Base-by-base conservation (phyloP, 2,113 vertebrate species). In the Seriola rivoliana region DNA sequence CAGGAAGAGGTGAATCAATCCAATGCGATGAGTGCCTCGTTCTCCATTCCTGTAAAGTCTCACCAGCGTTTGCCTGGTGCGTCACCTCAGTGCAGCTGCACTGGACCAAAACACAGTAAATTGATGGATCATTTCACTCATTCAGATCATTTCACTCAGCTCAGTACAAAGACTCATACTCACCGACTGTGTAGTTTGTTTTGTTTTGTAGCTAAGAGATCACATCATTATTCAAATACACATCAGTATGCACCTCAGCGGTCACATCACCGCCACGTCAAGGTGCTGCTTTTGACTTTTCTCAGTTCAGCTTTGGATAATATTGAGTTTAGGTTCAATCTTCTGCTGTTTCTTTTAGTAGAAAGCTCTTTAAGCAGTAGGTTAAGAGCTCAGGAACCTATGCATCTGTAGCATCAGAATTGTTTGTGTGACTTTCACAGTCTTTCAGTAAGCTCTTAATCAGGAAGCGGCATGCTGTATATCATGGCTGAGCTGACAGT, bases 401-500 rank as follows among this genome's bases (percentile, higher is more conserved):
- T 5, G 14, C 32, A 29, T 42, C 72, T 81, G 38, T 32, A 81
- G 4, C 42, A 64, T n/a, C 40, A 14, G 14, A 38, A 42, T 19
- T 17, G 8, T 59, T 38, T 52, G 17, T 34, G 34, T 81, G 40
- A 36, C 60, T 59, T 70, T 25, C 50, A 68, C 46, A 34, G 76
- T 63, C 38, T n/a, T 46, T 23, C 9, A 19, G 32, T 34, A 21
- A 69, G 34, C 21, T 66, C 62, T 60, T 21, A 29, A 65, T 17
- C 58, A 59, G 52, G 36, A 57, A 16, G 71, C 38, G 13, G 58
- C 34, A 36, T 1, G 58, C 65, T 71, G 52, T 40, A 12, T 34
- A 14, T 85, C 42, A 55, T 36, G 11, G 17, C 70, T 80, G 17
- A 57, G 57, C 57, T 71, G 80, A 82, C 79, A 68, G 74, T 2